Percentiles rank a stretch among this genome's conserved stretches.
These are phyloP conservation scores for Plebejus argus DNA, from an alignment of 2,888 invertebrate species.

Conservation along the genomic window DNA sequence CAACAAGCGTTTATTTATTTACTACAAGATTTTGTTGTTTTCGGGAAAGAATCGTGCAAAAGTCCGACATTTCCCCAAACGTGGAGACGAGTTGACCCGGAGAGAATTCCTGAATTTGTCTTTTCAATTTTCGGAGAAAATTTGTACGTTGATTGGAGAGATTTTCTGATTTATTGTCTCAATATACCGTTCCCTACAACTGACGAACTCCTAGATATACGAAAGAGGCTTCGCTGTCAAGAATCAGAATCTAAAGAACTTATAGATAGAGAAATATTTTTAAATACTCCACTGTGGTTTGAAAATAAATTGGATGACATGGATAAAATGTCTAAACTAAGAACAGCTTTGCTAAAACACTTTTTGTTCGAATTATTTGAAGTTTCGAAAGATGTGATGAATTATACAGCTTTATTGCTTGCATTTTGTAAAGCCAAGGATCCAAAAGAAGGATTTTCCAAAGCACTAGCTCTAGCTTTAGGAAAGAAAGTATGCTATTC, in stretches of 20 bases:
- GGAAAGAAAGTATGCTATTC: conserved; percentile 78
- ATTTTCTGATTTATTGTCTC: conserved; percentile 83
- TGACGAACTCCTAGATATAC: conserved; percentile 74
- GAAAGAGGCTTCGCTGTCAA: conserved; percentile 68
- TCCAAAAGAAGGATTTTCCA: conserved; percentile 78
- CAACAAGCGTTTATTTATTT: conserved; percentile 75
- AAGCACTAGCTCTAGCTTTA: conserved; percentile 78
- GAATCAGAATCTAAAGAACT: conserved; percentile 69
- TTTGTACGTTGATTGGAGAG: conserved; percentile 83
- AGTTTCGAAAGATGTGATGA: conserved; percentile 68
- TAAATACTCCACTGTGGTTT: conserved; percentile 63
- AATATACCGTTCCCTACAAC: conserved; percentile 78
- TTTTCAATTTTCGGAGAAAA: conserved; percentile 76
- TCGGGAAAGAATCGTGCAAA: conserved; percentile 68
- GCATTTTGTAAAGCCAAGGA: conserved; percentile 82
- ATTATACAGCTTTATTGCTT: conserved; percentile 83
- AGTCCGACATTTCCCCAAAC: conserved; percentile 58
- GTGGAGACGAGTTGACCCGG: conserved; percentile 69
- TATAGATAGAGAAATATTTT: conserved; percentile 59
- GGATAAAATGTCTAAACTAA: conserved; percentile 52
- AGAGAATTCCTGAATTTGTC: conserved; percentile 68
- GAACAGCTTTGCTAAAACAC: conserved; percentile 71
- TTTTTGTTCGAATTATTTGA: conserved; percentile 81
- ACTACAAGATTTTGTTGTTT: conserved; percentile 76
- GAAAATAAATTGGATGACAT: conserved; percentile 58